Base-by-base conservation (phyloP, 2,888 invertebrate genomes). In the Shargacucullia verbasci region DNA sequence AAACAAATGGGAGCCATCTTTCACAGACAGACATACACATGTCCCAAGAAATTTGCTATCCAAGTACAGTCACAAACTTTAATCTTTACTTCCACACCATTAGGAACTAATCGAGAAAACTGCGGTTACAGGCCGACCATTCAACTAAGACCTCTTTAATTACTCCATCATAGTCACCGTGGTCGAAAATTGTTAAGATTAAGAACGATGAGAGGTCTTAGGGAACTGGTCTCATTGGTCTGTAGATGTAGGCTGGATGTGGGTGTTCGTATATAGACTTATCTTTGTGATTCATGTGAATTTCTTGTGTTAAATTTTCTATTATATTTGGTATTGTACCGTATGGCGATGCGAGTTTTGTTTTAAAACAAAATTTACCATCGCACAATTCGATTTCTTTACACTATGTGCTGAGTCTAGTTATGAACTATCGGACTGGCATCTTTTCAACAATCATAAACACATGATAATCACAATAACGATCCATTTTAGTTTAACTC, bases 21-120 rank as follows among this genome's bases (percentile, higher is more conserved):
- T 64, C 38, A 41, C 57, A 63, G 47, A 54, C 46, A 41, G 45
- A 57, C 56, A 53, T 53, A 58, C 72, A 70, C 73, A 55, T 78
- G 62, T 65, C 56, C 44, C 58, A 59, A 71, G 63, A 72, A 69
- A 61, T 71, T 60, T 54, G 57, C 45, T 62, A 70, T 60, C 65
- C 58, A 73, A 78, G 72, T 68, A 64, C 59, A 70, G 76, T 76
- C 83, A 77, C 65, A 71, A 78, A 82, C 73, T 84, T 84, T 87
- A 87, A 87, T 87, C 87, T 87, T 74, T 72, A 82, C 53, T 87
- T 87, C 85, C 87, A 74, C 80, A 48, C 85, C 87, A 87, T 87
- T 87, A 83, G 86, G 80, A 83, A 74, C 79, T 83, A 87, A 86
- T 86, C 83, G 87, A 75, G 81, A 85, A 86, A 81, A 81, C 85